Percentiles rank a stretch among this genome's conserved stretches.
phyloP scores from a whole-genome alignment of 2,888 invertebrate species.

The Gastracanthus pulcherrimus region DNA sequence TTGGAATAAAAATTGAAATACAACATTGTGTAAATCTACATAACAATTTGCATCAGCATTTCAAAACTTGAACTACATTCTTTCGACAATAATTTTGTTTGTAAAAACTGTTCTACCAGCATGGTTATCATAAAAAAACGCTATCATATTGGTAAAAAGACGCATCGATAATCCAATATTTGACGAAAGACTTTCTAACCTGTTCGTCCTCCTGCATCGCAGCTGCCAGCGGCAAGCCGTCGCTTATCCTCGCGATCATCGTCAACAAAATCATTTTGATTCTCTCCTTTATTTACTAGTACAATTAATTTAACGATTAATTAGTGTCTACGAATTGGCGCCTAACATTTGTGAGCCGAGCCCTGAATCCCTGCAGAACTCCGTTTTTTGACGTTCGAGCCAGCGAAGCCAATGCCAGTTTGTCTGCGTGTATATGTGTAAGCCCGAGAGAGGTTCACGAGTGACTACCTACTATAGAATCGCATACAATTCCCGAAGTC shows the following conservation, averaged over 20 bases:
- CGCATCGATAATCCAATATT: slow-evolving; percentile 42
- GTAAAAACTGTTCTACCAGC: background rate
- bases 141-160: slow-evolving; percentile 37
- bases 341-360: slow-evolving; percentile 26
- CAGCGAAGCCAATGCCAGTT: background rate
- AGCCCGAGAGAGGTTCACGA: background rate
- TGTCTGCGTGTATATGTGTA: too few species aligned
- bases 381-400: slow-evolving; percentile 11
- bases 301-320: slow-evolving; percentile 11
- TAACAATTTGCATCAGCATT: background rate
- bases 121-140: background rate
- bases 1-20: background rate
- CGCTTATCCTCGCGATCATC: slow-evolving; percentile 97
- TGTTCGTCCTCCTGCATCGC: slow-evolving; percentile 99
- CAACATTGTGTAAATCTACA: background rate
- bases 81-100: background rate
- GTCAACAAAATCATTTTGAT: slow-evolving; percentile 95
- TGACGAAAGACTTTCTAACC: slow-evolving; percentile 80
- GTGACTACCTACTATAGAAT: slow-evolving; percentile 21
- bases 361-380: background rate
- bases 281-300: slow-evolving; percentile 6
- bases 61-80: background rate
- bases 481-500: background rate
- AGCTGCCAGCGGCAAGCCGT: slow-evolving; percentile 96
- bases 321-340: background rate